Evolutionary conservation across 2,113 vertebrate species (phyloP), one percentile per base, ranked within the genome.

Genomic region (Bothrops jararaca): DNA sequence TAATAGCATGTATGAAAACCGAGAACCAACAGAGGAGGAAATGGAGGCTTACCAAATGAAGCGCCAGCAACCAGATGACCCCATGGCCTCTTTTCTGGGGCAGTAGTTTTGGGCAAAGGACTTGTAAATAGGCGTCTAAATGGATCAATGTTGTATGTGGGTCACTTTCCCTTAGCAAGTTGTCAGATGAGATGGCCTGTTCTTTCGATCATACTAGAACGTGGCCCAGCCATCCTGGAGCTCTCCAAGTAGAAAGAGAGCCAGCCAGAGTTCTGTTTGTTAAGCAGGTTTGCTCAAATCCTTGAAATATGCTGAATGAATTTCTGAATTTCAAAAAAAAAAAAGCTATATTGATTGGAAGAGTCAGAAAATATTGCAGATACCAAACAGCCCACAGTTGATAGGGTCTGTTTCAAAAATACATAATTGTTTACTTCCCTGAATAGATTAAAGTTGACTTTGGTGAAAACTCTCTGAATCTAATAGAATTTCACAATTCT

Each of bases 1-100:
- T 96, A 98, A 95, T 96, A 99, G 98, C 93, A 56, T 98, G 0
- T 97, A 97, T 95, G 99, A 99, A 94, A 94, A 97, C 39, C 98
- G 98, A 91, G 99, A 99, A 42, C 99, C 99, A 86, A 99, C 99
- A 0, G 99, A 99, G 95, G 99, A 99, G 96, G 99, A 99, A 96
- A 99, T 99, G 98, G 99, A 99, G 96, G 99, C 99, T 64, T 99
- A 99, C 88, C 98, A 98, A 48, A 99, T 99, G 98, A 99, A 99
- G 91, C 97, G 99, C 1, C 93, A 97, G 95, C 97, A 99, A 34
- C 97, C 98, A 0, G 99, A 99, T 85, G 99, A 99, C 96, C 99
- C 99, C 92, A 99, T 99, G 99, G 98, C 98, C 60, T 98, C 98
- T 39, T 99, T 99, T 91, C 98, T 99, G 15, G 98, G 98, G 80